Evolutionary conservation across 2,888 invertebrate genomes (phyloP).

Genomic region (Caenorhabditis imperialis): DNA sequence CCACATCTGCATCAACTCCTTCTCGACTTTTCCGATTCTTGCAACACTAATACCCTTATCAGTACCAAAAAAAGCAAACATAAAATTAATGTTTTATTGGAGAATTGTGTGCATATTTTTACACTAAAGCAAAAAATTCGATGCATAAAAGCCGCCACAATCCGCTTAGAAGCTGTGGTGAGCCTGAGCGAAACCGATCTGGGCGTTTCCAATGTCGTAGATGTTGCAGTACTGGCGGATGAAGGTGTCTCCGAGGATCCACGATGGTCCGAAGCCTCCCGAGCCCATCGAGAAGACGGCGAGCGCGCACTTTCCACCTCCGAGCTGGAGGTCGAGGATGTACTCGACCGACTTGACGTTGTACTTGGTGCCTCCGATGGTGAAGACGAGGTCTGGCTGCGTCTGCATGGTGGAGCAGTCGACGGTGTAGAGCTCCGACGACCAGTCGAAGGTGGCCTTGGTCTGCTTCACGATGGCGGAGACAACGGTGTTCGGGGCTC

Average conservation of each 20-base stretch:
- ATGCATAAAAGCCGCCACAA: not conserved
- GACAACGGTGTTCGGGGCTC: constrained; percentile 59
- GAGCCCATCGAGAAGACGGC: constrained; percentile 57
- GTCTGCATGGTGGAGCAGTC: constrained; percentile 59
- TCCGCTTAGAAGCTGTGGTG: constrained; percentile 37
- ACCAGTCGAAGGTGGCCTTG: constrained; percentile 64
- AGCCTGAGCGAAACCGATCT: constrained; percentile 56
- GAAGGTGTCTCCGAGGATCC: constrained; percentile 66
- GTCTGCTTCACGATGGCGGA: constrained; percentile 59
- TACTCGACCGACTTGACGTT: constrained; percentile 70
- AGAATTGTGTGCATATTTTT: constrained; percentile 13
- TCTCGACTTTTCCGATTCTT: no score
- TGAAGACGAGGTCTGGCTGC: constrained; percentile 66
- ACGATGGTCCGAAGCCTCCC: constrained; percentile 60
- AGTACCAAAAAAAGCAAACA: no score
- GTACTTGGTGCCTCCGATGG: constrained; percentile 68
- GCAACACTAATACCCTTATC: no score
- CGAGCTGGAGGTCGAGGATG: constrained; percentile 70
- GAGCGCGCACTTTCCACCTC: constrained; percentile 58
- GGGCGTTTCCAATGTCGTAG: constrained; percentile 55
- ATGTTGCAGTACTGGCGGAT: constrained; percentile 64
- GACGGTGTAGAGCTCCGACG: constrained; percentile 64
- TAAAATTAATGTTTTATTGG: not conserved
- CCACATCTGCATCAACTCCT: no score
- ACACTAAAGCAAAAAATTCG: constrained; percentile 25